These are phyloP conservation scores for Fragum sueziense DNA, from an alignment of 2,888 invertebrate genomes.

Conservation along the genomic window DNA sequence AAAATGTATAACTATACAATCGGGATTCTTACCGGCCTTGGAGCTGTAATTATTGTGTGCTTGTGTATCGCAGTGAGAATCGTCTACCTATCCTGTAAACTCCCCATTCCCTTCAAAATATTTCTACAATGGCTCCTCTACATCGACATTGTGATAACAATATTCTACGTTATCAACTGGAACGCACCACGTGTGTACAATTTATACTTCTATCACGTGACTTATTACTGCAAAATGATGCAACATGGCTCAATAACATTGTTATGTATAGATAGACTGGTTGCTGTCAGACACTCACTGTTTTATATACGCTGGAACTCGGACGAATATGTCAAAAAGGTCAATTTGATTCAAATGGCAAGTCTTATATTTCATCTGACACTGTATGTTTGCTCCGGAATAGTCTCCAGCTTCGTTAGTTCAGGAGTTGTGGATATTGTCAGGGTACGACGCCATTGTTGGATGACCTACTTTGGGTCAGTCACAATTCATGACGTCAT, in stretches of 20 bases:
- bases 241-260: not conserved
- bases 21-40: too few species aligned
- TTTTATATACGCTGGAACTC: not conserved
- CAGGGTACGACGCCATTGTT: not conserved
- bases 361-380: not conserved
- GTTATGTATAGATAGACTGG: not conserved
- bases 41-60: not conserved
- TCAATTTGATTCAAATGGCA: not conserved
- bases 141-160: not conserved
- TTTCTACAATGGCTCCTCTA: not conserved
- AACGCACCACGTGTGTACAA: not conserved
- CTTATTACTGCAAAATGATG: not conserved
- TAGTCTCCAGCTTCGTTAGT: not conserved
- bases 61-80: not conserved
- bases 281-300: not conserved
- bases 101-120: constrained; percentile 16
- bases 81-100: constrained; percentile 1
- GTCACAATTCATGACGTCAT: not conserved
- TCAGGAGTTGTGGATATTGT: not conserved
- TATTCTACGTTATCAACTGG: not conserved
- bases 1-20: too few species aligned
- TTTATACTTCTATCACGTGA: not conserved
- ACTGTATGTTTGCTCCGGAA: not conserved
- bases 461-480: not conserved
- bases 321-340: not conserved